Evolutionary conservation across 2,888 invertebrate species (phyloP).

Genomic region (Petrolisthes manimaculis): DNA sequence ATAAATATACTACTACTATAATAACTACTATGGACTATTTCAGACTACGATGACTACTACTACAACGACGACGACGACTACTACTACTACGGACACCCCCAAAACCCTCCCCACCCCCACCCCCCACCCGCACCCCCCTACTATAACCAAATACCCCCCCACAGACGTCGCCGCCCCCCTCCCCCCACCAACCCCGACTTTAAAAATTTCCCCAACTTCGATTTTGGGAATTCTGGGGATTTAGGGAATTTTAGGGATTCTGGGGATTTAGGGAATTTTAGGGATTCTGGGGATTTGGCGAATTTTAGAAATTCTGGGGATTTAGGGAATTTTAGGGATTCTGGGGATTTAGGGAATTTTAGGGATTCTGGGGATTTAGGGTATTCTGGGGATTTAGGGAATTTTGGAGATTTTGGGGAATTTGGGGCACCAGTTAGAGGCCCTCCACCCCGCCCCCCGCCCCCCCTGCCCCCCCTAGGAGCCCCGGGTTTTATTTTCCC

Average conservation of each 20-base stretch:
- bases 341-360: too few relatives aligned
- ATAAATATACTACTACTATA: too few relatives aligned
- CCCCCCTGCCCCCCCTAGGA: conserved; percentile 14
- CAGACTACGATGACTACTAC: conserved; percentile 60
- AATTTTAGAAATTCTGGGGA: too few relatives aligned
- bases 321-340: too few relatives aligned
- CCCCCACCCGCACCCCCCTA: conserved; percentile 19
- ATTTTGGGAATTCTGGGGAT: conserved; percentile 19
- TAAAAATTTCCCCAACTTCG: conserved; percentile 39
- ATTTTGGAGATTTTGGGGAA: too few relatives aligned
- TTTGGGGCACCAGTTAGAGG: background rate
- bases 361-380: too few relatives aligned
- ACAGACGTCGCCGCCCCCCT: background rate
- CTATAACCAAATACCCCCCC: background rate
- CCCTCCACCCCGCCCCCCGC: background rate
- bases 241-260: too few relatives aligned
- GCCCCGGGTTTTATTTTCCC: conserved; percentile 56
- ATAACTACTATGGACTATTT: conserved; percentile 22
- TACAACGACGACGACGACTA: conserved; percentile 50
- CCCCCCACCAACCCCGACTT: conserved; percentile 12
- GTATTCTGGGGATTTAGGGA: too few relatives aligned
- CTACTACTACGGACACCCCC: conserved; percentile 17
- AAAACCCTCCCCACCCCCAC: background rate
- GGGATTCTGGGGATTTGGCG: too few relatives aligned
- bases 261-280: too few relatives aligned